A percentile compares a stretch with the other conserved stretches of the same genome.
Evolutionary conservation across 2,888 invertebrate genomes (phyloP).

Genomic region (Drosophila seclusa): DNA sequence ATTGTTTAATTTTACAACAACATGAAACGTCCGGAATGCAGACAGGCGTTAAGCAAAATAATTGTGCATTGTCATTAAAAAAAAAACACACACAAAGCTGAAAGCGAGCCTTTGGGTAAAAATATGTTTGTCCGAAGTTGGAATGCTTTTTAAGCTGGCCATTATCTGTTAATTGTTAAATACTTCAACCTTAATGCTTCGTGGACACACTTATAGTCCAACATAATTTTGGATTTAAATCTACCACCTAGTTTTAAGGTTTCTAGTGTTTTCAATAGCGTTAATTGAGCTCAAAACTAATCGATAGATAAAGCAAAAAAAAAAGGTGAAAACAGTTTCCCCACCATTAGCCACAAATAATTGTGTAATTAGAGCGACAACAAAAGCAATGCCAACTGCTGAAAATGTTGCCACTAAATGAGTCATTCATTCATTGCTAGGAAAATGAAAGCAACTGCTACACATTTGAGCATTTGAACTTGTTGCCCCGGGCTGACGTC

Average conservation of each 20-base stretch:
- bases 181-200: not conserved
- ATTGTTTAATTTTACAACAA: constrained; percentile 57
- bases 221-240: not conserved
- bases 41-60: constrained; percentile 52
- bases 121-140: constrained; percentile 6
- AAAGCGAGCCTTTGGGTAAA: not conserved
- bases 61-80: constrained; percentile 47
- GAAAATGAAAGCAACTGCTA: constrained; percentile 34
- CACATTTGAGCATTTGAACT: constrained; percentile 41
- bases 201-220: not conserved
- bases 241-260: not conserved
- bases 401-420: constrained; percentile 27
- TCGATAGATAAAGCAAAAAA: not conserved
- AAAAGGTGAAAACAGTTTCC: not conserved
- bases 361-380: constrained; percentile 21
- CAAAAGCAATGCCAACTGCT: constrained; percentile 15
- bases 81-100: constrained; percentile 2
- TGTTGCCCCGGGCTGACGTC: constrained; percentile 45
- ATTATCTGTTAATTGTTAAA: not conserved
- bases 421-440: constrained; percentile 26
- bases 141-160: not conserved
- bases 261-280: too few relatives aligned
- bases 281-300: not conserved
- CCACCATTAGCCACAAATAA: constrained; percentile 7
- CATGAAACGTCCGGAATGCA: constrained; percentile 30